phyloP scores from a whole-genome alignment of 1,140 invertebrate genomes.

The Lysiphlebus fabarum region DNA sequence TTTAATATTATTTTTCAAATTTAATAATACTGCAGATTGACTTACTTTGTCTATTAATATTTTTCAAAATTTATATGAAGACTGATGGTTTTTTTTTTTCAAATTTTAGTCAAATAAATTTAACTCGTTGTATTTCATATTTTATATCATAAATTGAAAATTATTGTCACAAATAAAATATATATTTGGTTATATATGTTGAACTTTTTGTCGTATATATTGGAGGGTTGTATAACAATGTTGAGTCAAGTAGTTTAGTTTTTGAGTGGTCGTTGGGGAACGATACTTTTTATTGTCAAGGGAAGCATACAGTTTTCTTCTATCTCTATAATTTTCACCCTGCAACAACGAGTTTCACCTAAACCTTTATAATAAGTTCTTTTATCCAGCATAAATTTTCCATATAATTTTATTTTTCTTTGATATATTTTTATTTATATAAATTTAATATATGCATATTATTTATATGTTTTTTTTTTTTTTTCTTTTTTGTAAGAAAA shows the following conservation, averaged over 20 bases:
- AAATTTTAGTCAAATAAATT: background rate
- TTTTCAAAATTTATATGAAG: no score
- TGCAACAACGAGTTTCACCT: constrained; percentile 20
- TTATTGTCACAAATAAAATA: no score
- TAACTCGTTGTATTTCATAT: background rate
- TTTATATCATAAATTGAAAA: no score
- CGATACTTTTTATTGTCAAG: constrained; percentile 47
- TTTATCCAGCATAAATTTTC: background rate
- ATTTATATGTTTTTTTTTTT: background rate
- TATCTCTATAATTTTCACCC: constrained; percentile 47
- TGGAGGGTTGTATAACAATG: constrained; percentile 23
- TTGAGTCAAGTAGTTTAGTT: constrained; percentile 47
- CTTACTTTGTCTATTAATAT: no score
- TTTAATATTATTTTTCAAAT: no score
- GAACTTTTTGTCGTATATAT: no score
- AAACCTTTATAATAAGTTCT: background rate
- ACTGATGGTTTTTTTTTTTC: background rate
- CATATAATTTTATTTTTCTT: constrained; percentile 6
- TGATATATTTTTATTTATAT: background rate
- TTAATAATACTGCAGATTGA: no score
- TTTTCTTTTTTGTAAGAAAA: no score
- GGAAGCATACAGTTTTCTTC: constrained; percentile 52
- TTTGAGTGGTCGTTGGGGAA: constrained; percentile 51
- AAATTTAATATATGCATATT: background rate
- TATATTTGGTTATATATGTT: no score